Evolutionary conservation across 1,140 invertebrate species (phyloP), one percentile per base, ranked within the genome.

Genomic region (Drosophila arizonae): DNA sequence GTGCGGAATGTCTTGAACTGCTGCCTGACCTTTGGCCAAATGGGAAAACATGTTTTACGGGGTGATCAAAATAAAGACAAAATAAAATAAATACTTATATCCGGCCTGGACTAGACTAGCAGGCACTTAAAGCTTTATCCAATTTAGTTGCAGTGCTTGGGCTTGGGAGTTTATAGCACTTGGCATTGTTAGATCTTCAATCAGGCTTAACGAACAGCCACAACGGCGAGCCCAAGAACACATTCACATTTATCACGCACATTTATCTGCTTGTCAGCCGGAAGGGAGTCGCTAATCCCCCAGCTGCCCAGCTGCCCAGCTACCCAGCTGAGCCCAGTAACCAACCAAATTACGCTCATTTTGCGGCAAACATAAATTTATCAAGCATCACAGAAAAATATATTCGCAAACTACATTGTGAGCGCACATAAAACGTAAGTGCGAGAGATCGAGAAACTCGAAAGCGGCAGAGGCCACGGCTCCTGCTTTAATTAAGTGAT

Each of bases 281-380:
- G 69, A 81, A 76, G 75, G 69, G 43, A 76, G 66, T 81, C 26
- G 28, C 56, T 72, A 68, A 72, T 72, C 65, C 70, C 33, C 21
- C 28, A 68, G 63, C 21, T 54, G 10, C 21, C 21, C 21, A 68
- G 63, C 21, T 54, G 10, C 21, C 21, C 21, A 52, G 50, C 50
- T 13, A 6, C 50, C 24, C 6, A 30, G 6, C 5, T 11, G 13
- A 30, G 52, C 52, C 30, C 56, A 17, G 64, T 30, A 82, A 67
- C 79, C 73, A 79, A 88, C 85, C 84, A 88, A 88, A 88, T 89
- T 88, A 88, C 85, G 84, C 84, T 88, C 74, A 88, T 88, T 87
- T 88, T 51, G 72, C 64, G 64, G 84, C 72, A 54, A 54, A 74
- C 74, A 85, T 89, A 88, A 88, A 84, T 89, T 88, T 88, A 88